Evolutionary conservation across 1,140 invertebrate species (phyloP).

Genomic region (Aphis gossypii): DNA sequence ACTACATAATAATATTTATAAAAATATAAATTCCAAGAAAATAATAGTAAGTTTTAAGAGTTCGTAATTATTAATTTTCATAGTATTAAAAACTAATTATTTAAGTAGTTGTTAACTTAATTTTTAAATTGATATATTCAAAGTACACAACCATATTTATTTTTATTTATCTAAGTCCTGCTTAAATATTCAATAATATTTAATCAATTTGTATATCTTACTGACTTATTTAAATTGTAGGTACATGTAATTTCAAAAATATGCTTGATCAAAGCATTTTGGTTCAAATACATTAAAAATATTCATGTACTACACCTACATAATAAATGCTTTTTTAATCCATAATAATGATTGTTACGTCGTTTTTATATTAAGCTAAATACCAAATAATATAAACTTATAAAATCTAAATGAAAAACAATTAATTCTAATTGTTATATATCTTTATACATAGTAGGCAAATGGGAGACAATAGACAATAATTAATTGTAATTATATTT

Average conservation of each 20-base stretch:
- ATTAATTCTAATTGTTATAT: background rate
- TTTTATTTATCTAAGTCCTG: no score
- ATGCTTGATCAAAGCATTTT: background rate
- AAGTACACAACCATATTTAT: no score
- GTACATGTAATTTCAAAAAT: background rate
- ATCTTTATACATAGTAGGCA: background rate
- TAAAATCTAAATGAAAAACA: background rate
- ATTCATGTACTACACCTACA: background rate
- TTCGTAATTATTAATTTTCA: background rate
- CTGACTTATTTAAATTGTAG: background rate
- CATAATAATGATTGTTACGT: background rate
- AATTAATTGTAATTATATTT: constrained; percentile 52
- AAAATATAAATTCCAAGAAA: background rate
- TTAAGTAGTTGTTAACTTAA: background rate
- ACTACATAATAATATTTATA: background rate
- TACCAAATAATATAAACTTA: background rate
- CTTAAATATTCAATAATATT: background rate
- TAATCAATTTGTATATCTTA: background rate
- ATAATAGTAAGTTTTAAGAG: background rate
- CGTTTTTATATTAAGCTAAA: background rate
- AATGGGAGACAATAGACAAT: background rate
- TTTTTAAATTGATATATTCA: no score
- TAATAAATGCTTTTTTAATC: background rate
- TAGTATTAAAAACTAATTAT: background rate
- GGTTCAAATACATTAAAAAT: background rate